Percentiles rank a stretch among this genome's conserved stretches.
These are phyloP conservation scores for Dasysyrphus albostriatus DNA, from an alignment of 2,888 invertebrate species.

Conservation along the genomic window DNA sequence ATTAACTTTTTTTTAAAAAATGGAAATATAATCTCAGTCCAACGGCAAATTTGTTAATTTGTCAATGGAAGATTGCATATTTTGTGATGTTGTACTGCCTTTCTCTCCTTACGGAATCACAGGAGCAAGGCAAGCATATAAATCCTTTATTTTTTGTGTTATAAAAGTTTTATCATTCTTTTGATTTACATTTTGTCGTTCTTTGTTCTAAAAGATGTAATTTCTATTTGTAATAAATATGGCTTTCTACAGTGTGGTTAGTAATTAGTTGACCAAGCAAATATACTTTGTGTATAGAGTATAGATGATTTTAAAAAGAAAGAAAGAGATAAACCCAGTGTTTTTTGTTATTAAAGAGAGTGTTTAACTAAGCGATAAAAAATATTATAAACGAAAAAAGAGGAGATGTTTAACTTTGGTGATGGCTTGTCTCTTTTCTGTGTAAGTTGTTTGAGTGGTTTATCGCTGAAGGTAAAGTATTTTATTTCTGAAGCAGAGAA, in stretches of 20 bases:
- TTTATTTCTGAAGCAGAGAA: too few relatives aligned
- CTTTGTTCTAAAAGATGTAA: not conserved
- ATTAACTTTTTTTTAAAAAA: not conserved
- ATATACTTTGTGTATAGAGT: not conserved
- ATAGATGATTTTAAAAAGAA: not conserved
- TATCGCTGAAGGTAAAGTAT: too few relatives aligned
- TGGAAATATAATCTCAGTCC: conserved; percentile 5
- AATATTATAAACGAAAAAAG: not conserved
- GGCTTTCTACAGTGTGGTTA: conserved; percentile 2
- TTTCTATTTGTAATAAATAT: conserved; percentile 15
- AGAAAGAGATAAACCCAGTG: not conserved
- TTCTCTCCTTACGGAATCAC: not conserved
- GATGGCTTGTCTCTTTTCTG: too few relatives aligned
- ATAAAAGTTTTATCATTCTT: not conserved
- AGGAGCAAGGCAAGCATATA: not conserved
- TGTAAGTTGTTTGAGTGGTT: too few relatives aligned
- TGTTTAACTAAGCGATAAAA: not conserved
- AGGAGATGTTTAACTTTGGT: not conserved
- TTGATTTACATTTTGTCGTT: not conserved
- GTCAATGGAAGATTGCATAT: not conserved
- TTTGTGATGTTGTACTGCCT: not conserved
- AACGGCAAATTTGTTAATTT: not conserved
- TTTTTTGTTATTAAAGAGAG: not conserved
- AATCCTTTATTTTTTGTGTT: not conserved
- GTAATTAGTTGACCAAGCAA: not conserved